Evolutionary conservation across 2,888 invertebrate species (phyloP), one percentile per base, ranked within the genome.

Genomic region (Athalia rosae): DNA sequence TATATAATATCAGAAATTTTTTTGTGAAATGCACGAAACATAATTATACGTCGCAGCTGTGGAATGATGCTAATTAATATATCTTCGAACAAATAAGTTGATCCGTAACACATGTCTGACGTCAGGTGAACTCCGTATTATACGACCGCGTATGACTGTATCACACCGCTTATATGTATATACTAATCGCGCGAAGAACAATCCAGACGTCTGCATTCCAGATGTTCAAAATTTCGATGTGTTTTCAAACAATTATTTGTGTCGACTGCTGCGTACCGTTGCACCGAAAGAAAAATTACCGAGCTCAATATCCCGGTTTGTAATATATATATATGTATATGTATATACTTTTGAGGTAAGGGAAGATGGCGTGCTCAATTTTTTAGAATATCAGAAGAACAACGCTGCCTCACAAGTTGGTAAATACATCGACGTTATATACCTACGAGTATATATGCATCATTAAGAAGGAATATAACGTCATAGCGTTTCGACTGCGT

Each of bases 401-500:
- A 28, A 28, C 28, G 28, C 28, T 28, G 28, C 28, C 28, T 28
- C 28, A 28, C 28, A 28, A 28, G 1, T 28, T 28, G 28, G 28
- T 28, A 28, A 28, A 28, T 28, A 28, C 28, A 28, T 28, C 28
- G 28, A 28, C 28, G 28, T 28, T 28, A 28, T n/a, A n/a, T n/a
- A n/a, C n/a, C n/a, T n/a, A n/a, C n/a, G n/a, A n/a, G n/a, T n/a
- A n/a, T n/a, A n/a, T n/a, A n/a, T 28, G 28, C 28, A 28, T 28
- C 28, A 28, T 28, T 28, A 28, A 28, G 71, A 58, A 58, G 58
- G 71, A 71, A 71, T 58, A 58, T 28, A 28, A 28, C 28, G 28
- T 28, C 28, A 71, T 71, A 71, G 71, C 71, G 74, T 74, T 74
- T 62, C 62, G 85, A 84, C 85, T 85, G 85, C 86, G 88, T 88